Evolutionary conservation across 2,888 invertebrate genomes (phyloP).

Genomic region (Drosophila testacea): DNA sequence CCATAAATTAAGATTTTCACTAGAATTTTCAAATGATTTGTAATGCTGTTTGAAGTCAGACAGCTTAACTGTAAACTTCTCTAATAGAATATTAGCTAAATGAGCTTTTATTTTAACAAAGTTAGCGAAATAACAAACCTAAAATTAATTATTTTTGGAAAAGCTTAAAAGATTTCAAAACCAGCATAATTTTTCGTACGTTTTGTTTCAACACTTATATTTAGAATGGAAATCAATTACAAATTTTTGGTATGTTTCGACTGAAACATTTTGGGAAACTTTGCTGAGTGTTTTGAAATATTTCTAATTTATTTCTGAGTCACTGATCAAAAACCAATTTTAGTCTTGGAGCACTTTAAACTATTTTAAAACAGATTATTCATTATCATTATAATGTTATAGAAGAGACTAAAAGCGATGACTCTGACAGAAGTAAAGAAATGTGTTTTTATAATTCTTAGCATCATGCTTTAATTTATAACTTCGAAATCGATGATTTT

Average conservation of each 20-base stretch:
- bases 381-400: not conserved
- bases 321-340: too few relatives aligned
- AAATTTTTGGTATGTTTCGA: not conserved
- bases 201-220: not conserved
- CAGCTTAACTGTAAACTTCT: conserved; percentile 23
- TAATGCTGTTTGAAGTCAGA: conserved; percentile 10
- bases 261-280: not conserved
- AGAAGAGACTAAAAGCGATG: not conserved
- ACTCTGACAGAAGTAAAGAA: not conserved
- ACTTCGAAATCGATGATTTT: conserved; percentile 18
- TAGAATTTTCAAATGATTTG: conserved; percentile 21
- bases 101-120: conserved; percentile 1
- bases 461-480: conserved; percentile 17
- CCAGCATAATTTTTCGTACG: not conserved
- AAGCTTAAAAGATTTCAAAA: not conserved
- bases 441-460: not conserved
- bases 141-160: not conserved
- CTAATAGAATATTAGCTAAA: conserved; percentile 24
- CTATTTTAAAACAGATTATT: not conserved
- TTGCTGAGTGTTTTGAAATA: not conserved
- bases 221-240: not conserved
- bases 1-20: conserved; percentile 33
- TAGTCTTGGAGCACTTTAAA: too few relatives aligned
- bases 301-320: too few relatives aligned
- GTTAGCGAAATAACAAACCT: not conserved